Percentiles rank a stretch among this genome's conserved stretches.
These are phyloP conservation scores for Anthonomus grandis DNA, from an alignment of 1,140 invertebrate genomes.

Conservation along the genomic window DNA sequence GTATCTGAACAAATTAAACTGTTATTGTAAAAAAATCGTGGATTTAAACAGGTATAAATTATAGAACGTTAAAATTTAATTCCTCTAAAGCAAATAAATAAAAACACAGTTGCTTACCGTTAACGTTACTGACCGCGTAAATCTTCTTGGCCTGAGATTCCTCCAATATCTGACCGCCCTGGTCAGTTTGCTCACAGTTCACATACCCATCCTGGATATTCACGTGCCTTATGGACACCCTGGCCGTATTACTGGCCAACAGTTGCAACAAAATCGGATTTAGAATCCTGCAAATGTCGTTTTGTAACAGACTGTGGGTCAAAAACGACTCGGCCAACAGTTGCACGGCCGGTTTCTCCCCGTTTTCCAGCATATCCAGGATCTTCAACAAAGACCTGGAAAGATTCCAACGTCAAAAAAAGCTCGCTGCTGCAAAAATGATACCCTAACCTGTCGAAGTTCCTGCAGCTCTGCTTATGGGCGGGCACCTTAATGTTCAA, in stretches of 20 bases:
- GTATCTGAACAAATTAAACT: no score
- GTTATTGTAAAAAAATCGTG: no score
- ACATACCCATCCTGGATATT: constrained; percentile 69
- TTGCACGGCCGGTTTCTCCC: constrained; percentile 66
- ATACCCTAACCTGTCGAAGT: constrained; percentile 55
- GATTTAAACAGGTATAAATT: no score
- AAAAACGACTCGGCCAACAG: constrained; percentile 71
- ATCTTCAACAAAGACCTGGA: constrained; percentile 69
- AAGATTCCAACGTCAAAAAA: background rate
- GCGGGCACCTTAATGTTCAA: constrained; percentile 52
- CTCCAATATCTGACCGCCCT: constrained; percentile 47
- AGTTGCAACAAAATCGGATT: constrained; percentile 78
- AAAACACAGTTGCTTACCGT: constrained; percentile 48
- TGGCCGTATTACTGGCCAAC: constrained; percentile 75
- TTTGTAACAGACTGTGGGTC: constrained; percentile 67
- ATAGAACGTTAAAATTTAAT: no score
- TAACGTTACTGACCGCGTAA: constrained; percentile 82
- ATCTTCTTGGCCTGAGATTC: constrained; percentile 60
- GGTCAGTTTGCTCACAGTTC: constrained; percentile 44
- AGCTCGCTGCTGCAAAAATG: background rate
- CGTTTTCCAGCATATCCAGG: constrained; percentile 70
- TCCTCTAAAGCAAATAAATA: background rate
- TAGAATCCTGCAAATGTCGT: constrained; percentile 74
- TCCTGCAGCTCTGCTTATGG: constrained; percentile 43
- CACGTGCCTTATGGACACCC: constrained; percentile 82